These are phyloP conservation scores for Platanista minor DNA, from an alignment of 2,113 vertebrate genomes.

Conservation along the genomic window DNA sequence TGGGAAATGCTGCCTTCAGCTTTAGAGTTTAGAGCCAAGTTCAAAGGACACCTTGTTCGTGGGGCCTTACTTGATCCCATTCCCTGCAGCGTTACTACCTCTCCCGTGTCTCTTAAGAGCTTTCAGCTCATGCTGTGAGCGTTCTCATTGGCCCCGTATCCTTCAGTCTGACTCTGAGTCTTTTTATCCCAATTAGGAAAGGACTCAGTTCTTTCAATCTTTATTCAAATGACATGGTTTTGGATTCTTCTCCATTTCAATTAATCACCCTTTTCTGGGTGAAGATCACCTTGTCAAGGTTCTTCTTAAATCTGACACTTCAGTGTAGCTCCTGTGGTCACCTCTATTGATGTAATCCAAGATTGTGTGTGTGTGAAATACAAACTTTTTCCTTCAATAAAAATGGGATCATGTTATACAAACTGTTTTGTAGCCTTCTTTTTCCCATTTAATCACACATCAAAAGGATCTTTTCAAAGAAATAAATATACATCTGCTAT, in stretches of 20 bases:
- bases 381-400: background rate
- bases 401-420: background rate
- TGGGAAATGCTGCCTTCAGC: background rate
- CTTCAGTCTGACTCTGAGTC: background rate
- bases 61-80: background rate
- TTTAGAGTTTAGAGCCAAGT: background rate
- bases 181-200: background rate
- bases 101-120: too few relatives aligned
- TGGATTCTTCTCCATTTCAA: background rate
- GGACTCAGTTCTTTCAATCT: background rate
- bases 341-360: background rate
- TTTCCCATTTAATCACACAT: background rate
- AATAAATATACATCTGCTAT: background rate
- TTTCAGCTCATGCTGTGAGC: background rate
- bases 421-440: background rate
- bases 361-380: background rate
- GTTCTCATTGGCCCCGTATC: accelerated
- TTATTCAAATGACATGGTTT: background rate
- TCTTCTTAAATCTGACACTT: background rate
- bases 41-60: accelerated
- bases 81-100: too few relatives aligned
- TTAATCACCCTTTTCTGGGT: background rate
- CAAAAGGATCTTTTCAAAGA: background rate
- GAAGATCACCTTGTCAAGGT: background rate
- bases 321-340: background rate